phyloP scores from a whole-genome alignment of 1,140 invertebrate genomes.

The Drosophila funebris region DNA sequence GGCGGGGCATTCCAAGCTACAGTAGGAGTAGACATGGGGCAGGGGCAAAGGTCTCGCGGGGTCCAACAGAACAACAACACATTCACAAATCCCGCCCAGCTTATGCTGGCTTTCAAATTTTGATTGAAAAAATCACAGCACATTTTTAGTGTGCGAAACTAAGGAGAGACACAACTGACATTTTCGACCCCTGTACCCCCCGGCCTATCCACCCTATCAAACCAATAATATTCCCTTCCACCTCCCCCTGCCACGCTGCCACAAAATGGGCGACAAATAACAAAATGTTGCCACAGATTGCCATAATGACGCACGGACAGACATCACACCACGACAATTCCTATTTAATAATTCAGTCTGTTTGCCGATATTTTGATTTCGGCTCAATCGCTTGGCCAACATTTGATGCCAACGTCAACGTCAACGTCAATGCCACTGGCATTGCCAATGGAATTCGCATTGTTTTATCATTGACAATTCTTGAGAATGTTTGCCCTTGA shows the following conservation, averaged over 20 bases:
- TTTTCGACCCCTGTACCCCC: not conserved
- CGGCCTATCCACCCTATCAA: no score
- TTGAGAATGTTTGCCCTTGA: conserved; percentile 29
- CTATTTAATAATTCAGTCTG: conserved; percentile 69
- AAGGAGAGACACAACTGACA: conserved; percentile 43
- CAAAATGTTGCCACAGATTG: conserved; percentile 71
- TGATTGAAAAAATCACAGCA: conserved; percentile 79
- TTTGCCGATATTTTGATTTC: conserved; percentile 65
- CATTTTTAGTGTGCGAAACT: conserved; percentile 28
- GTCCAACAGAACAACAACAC: conserved; percentile 48
- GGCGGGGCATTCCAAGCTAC: no score
- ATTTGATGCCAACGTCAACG: not conserved
- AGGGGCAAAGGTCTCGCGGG: conserved; percentile 50
- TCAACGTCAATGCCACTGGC: not conserved
- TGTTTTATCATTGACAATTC: not conserved
- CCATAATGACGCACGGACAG: conserved; percentile 43
- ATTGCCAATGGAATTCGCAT: conserved; percentile 16
- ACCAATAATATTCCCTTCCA: not conserved
- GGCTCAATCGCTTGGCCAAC: conserved; percentile 43
- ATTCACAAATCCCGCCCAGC: conserved; percentile 64
- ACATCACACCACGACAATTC: conserved; percentile 39
- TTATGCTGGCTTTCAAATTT: conserved; percentile 81
- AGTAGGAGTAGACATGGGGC: not conserved
- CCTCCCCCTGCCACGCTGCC: not conserved
- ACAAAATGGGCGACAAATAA: conserved; percentile 65